Percentiles rank a stretch among this genome's conserved stretches.
These are phyloP conservation scores for Onychomys arenicola DNA, from an alignment of 2,797 vertebrate genomes.

Conservation along the genomic window DNA sequence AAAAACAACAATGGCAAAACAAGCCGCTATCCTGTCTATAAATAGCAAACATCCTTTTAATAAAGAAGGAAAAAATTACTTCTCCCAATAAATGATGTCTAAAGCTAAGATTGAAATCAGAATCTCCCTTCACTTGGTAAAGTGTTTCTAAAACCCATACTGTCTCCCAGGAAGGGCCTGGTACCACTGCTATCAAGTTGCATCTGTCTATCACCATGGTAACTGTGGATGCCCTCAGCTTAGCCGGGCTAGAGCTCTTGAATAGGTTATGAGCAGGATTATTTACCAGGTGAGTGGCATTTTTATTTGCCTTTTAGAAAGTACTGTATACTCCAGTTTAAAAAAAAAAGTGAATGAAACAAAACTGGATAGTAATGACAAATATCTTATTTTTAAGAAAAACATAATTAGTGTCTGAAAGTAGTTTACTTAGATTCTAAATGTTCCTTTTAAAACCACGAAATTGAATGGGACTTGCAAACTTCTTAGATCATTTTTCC, in stretches of 20 bases:
- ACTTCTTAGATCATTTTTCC: background rate
- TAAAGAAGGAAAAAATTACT: conserved; percentile 8
- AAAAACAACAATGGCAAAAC: background rate
- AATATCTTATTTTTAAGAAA: background rate
- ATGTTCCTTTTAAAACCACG: background rate
- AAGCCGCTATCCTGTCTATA: background rate
- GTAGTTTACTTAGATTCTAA: background rate
- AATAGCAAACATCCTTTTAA: background rate
- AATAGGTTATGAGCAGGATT: background rate
- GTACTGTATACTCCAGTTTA: background rate
- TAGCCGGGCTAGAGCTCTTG: background rate
- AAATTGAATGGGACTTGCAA: background rate
- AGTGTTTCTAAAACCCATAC: background rate
- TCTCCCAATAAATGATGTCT: background rate
- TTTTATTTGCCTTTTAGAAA: background rate
- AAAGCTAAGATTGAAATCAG: conserved; percentile 2
- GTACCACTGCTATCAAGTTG: background rate
- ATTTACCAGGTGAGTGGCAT: background rate
- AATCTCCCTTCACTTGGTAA: background rate
- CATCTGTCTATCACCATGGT: background rate
- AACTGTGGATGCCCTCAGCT: background rate
- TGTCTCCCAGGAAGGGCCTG: background rate
- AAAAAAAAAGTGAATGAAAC: background rate
- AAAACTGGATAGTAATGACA: background rate
- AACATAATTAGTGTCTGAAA: background rate